Percentiles rank a stretch among this genome's conserved stretches.
These are phyloP conservation scores for Prunella himalayana DNA, from an alignment of 2,113 vertebrate species.

Conservation along the genomic window DNA sequence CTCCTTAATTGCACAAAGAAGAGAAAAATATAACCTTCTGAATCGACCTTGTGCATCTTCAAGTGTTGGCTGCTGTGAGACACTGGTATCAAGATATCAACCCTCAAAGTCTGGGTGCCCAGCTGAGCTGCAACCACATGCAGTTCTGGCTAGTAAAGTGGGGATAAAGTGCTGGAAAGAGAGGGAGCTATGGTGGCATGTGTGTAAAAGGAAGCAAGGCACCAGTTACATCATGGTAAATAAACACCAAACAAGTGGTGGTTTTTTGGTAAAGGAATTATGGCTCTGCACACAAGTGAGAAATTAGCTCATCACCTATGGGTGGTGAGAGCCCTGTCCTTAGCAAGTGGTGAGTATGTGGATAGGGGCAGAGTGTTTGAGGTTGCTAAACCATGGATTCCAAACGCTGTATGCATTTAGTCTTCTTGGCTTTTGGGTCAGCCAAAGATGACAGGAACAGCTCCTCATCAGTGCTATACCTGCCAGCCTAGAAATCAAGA, in stretches of 20 bases:
- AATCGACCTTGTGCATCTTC: neutral
- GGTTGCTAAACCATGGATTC: neutral
- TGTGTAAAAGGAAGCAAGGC: neutral
- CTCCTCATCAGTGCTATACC: neutral
- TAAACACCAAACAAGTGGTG: fast-evolving
- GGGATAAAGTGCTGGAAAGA: neutral
- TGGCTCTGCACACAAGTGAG: neutral
- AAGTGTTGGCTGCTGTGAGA: neutral
- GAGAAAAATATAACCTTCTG: neutral
- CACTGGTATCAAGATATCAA: neutral
- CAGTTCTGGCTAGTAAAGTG: neutral
- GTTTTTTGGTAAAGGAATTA: neutral
- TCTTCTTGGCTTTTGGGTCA: neutral
- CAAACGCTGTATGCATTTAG: neutral
- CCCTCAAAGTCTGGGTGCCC: neutral
- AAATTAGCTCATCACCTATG: neutral
- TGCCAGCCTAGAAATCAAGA: neutral
- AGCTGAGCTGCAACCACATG: neutral
- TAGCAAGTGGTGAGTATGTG: neutral
- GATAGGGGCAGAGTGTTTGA: neutral
- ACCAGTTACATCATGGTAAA: neutral
- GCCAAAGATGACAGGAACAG: neutral
- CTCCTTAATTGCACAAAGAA: neutral
- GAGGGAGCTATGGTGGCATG: neutral
- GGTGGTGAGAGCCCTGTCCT: neutral